Evolutionary conservation across 1,140 invertebrate species (phyloP).

Genomic region (Drosophila kurseongensis): DNA sequence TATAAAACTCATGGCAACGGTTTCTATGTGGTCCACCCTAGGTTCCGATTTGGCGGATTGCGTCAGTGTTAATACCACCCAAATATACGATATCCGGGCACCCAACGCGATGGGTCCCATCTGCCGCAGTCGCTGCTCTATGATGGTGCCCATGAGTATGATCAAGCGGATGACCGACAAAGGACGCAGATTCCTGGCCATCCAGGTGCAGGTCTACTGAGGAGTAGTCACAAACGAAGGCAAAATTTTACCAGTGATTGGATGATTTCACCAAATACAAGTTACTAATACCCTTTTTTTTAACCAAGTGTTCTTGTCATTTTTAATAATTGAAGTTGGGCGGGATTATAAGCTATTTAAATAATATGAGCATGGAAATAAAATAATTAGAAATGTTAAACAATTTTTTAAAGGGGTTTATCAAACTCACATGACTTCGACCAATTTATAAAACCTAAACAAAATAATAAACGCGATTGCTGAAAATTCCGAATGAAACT

Average conservation of each 20-base stretch:
- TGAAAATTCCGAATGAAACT: too few species aligned
- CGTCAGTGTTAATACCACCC: conserved; percentile 37
- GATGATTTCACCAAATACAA: background rate
- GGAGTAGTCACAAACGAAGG: background rate
- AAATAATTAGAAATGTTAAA: too few species aligned
- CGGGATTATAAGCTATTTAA: background rate
- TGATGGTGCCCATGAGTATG: conserved; percentile 38
- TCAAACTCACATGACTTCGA: too few species aligned
- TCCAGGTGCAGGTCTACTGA: conserved; percentile 58
- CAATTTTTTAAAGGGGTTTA: too few species aligned
- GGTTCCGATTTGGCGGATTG: conserved; percentile 6
- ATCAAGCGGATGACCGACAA: conserved; percentile 41
- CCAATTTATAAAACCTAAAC: too few species aligned
- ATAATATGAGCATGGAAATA: background rate
- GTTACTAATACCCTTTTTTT: background rate
- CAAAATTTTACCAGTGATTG: conserved; percentile 10
- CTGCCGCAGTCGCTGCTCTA: conserved; percentile 30
- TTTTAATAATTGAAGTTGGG: background rate
- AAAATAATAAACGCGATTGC: too few species aligned
- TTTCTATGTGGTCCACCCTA: conserved; percentile 53
- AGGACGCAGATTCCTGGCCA: conserved; percentile 46
- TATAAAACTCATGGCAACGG: conserved; percentile 24
- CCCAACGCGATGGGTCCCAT: conserved; percentile 26
- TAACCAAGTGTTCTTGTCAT: background rate
- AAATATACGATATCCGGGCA: conserved; percentile 54